Percentiles rank a stretch among this genome's conserved stretches.
Evolutionary conservation across 1,140 invertebrate genomes (phyloP).

Genomic region (Anoplolepis gracilipes): DNA sequence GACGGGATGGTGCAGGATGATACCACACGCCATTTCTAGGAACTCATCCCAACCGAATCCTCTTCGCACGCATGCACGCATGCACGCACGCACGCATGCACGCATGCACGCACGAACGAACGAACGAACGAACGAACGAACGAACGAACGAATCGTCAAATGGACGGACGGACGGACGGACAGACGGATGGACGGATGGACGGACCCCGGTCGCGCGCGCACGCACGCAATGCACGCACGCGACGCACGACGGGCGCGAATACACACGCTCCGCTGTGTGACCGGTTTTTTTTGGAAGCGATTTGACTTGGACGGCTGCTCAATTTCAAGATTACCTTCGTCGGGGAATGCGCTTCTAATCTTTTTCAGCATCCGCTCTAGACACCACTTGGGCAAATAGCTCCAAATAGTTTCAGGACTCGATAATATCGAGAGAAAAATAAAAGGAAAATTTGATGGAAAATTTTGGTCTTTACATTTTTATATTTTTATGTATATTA

Average conservation of each 20-base stretch:
- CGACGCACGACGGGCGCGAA: constrained; percentile 21
- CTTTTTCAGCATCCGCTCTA: neutral
- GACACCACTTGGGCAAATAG: neutral
- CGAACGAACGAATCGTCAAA: constrained; percentile 66
- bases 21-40: constrained; percentile 80
- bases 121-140: constrained; percentile 53
- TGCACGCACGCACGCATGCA: constrained; percentile 72
- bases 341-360: constrained; percentile 32
- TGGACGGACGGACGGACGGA: constrained; percentile 60
- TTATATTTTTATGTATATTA: no score
- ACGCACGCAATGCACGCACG: constrained; percentile 67
- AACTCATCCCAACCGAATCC: constrained; percentile 80
- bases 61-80: constrained; percentile 74
- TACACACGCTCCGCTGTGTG: constrained; percentile 13
- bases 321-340: constrained; percentile 44
- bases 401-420: neutral
- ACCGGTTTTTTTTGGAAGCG: neutral
- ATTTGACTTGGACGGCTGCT: neutral
- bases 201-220: constrained; percentile 59
- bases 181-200: constrained; percentile 54
- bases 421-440: neutral
- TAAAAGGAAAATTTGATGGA: neutral
- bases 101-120: constrained; percentile 70
- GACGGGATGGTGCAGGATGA: constrained; percentile 74
- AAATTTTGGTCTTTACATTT: neutral